Base-by-base conservation (phyloP, 2,797 vertebrate species). In the Myripristis jacobus region DNA sequence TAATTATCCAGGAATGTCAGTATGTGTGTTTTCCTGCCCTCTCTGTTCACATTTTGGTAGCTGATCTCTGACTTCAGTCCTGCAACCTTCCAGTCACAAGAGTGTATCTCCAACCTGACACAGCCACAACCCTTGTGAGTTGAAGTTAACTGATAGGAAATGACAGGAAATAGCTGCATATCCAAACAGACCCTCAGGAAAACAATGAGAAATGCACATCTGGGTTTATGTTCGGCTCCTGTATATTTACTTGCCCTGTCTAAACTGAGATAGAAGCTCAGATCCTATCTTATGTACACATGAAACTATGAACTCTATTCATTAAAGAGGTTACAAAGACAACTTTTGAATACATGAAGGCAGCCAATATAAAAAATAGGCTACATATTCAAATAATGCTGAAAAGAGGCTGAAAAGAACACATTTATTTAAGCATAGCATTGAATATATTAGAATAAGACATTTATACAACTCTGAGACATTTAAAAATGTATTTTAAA, bases 381-480 rank as follows among this genome's bases (percentile, higher is more conserved):
- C n/a, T n/a, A 46, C 21, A 18, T 6, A 25, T 18, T 54, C 7
- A 81, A 70, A 56, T 10, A 68, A 66, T n/a, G n/a, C n/a, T n/a
- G n/a, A 64, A 16, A 7, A 38, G n/a, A 62, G 53, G n/a, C 73
- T 77, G 36, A 73, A 38, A 84, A 41, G 7, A 68, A 73, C 47
- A 52, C 0, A 46, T 87, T 72, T 88, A 88, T 84, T 79, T 18
- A 54, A 18, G 75, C 66, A 53, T 63, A 51, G 51, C 1, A 70
- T 74, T 19, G 27, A 83, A 90, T 86, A 91, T 87, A 89, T 85
- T 90, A 81, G 11, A 77, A 64, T 73, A 80, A 73, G 71, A 74
- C n/a, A 53, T 75, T 21, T 57, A 70, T 62, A 66, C 6, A 79
- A 31, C 47, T 75, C 43, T 84, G 19, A 76, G 47, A 50, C 68